phyloP scores from a whole-genome alignment of 2,888 invertebrate genomes.

The Cerceris rybyensis region DNA sequence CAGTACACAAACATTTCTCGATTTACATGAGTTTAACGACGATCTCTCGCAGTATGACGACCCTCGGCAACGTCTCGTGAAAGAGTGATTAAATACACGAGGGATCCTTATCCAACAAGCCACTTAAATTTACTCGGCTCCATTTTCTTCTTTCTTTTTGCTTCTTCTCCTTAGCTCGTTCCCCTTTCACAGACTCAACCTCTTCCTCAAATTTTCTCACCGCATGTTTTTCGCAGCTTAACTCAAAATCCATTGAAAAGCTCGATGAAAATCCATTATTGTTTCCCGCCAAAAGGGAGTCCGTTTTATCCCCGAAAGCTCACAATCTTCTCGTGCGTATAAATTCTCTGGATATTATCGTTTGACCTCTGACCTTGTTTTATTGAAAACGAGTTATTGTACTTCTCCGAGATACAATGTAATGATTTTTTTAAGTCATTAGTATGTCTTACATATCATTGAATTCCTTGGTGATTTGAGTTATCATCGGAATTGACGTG shows the following conservation, averaged over 20 bases:
- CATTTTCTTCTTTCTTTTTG: constrained; percentile 31
- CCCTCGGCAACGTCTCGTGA: constrained; percentile 19
- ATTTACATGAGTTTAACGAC: constrained; percentile 21
- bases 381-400: constrained; percentile 10
- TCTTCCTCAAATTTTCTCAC: constrained; percentile 33
- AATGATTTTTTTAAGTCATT: constrained; percentile 23
- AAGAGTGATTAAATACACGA: constrained; percentile 44
- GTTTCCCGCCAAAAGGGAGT: neutral
- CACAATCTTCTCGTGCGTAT: constrained; percentile 24
- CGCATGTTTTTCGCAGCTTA: constrained; percentile 12
- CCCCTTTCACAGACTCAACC: constrained; percentile 8
- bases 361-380: constrained; percentile 39
- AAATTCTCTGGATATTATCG: constrained; percentile 7
- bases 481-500: too few relatives aligned
- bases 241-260: constrained; percentile 24
- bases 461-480: neutral
- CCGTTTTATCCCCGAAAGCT: neutral
- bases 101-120: constrained; percentile 44
- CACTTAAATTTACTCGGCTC: constrained; percentile 46
- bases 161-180: constrained; percentile 12
- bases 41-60: constrained; percentile 20
- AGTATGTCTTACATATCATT: neutral
- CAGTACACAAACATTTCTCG: neutral
- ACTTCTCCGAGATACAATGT: neutral
- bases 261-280: neutral